Conservation (phyloP, 1,140 invertebrate genomes). For the Pomacea maculata region DNA sequence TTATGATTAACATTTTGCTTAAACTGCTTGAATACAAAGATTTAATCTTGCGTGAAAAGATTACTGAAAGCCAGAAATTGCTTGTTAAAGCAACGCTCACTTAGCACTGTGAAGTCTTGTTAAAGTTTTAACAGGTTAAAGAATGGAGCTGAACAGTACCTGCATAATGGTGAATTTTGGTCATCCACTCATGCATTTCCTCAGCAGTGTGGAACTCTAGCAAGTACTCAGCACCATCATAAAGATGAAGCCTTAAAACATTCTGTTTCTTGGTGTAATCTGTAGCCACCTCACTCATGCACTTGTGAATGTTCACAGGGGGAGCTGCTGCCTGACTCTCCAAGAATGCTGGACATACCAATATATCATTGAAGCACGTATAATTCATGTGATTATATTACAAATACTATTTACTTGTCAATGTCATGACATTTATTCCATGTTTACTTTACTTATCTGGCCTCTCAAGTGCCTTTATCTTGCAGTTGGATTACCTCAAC, state of each 20-base stretch:
- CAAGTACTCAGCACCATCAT: constrained; percentile 92
- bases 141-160: constrained; percentile 34
- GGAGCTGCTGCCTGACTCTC: constrained; percentile 85
- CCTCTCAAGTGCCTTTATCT: no score
- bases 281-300: constrained; percentile 80
- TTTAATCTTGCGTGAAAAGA: no score
- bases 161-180: constrained; percentile 93
- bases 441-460: no score
- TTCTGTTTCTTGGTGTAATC: constrained; percentile 96
- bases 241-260: constrained; percentile 83
- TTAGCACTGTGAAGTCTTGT: neutral
- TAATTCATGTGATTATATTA: no score
- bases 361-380: no score
- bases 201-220: constrained; percentile 80
- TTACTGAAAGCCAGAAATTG: no score
- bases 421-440: no score
- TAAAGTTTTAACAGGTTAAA: neutral
- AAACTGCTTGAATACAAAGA: no score
- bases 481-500: no score
- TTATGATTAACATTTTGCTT: no score
- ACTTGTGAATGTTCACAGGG: constrained; percentile 89
- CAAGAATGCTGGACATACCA: constrained; percentile 70
- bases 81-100: no score
- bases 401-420: no score
- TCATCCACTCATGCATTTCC: constrained; percentile 91